A percentile compares a stretch with the other conserved stretches of the same genome.
Conservation (phyloP, 1,140 invertebrate genomes). For the Portunus trituberculatus region DNA sequence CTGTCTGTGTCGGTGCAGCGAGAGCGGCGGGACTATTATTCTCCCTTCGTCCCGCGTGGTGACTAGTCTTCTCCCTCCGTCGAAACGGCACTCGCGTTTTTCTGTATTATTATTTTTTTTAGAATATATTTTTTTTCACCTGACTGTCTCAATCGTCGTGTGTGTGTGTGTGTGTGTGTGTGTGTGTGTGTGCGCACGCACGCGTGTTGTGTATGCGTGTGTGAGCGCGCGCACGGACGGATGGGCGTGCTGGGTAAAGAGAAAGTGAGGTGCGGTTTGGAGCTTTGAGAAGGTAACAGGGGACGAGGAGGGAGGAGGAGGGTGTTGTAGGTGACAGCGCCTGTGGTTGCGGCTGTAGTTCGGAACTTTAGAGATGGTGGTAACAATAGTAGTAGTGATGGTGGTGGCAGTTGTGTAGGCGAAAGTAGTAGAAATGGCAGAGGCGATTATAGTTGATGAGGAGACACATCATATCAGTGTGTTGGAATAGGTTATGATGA, state of each 20-base stretch:
- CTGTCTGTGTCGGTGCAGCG: not conserved
- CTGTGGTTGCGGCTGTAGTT: not conserved
- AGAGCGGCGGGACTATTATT: too few species aligned
- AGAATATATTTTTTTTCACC: not conserved
- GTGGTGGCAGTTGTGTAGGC: not conserved
- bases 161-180: not conserved
- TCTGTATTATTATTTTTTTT: too few species aligned
- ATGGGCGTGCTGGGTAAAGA: not conserved
- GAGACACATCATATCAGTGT: too few species aligned
- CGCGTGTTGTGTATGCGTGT: not conserved
- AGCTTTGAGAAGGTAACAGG: not conserved
- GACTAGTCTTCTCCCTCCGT: not conserved
- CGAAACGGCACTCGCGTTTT: too few species aligned
- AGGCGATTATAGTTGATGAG: too few species aligned
- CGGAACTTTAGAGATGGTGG: not conserved
- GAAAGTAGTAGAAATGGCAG: not conserved
- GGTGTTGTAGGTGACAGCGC: not conserved
- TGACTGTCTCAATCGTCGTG: not conserved
- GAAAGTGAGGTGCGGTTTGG: slow-evolving; percentile 9
- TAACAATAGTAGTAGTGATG: not conserved
- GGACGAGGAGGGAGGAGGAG: not conserved
- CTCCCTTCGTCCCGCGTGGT: not conserved
- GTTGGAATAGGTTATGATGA: too few species aligned
- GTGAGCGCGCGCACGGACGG: not conserved
- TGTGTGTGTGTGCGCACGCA: not conserved